Percentiles rank a stretch among this genome's conserved stretches.
Evolutionary conservation across 2,888 invertebrate species (phyloP).

Genomic region (Lochmaea crataegi): DNA sequence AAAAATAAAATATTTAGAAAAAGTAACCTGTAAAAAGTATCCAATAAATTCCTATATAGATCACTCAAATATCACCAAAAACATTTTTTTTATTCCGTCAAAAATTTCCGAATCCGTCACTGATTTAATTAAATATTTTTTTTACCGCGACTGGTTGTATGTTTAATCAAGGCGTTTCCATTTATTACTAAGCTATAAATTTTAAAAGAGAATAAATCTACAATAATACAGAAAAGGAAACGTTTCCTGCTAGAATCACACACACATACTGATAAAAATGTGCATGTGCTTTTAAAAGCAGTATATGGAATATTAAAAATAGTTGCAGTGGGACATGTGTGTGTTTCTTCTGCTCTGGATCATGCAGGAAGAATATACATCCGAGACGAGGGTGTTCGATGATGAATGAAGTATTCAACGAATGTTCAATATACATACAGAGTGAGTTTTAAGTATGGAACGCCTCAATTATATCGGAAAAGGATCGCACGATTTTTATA

Average conservation of each 20-base stretch:
- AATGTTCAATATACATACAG: background rate
- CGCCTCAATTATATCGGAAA: no score
- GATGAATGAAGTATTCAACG: background rate
- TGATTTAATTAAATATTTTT: background rate
- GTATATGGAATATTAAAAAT: constrained; percentile 42
- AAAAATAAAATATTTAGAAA: background rate
- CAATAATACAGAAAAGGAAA: constrained; percentile 49
- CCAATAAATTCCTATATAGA: background rate
- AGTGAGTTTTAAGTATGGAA: no score
- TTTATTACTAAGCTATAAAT: constrained; percentile 24
- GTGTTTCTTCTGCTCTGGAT: background rate
- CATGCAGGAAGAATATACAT: constrained; percentile 6
- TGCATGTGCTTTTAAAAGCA: constrained; percentile 40
- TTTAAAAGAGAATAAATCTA: constrained; percentile 27
- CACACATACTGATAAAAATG: constrained; percentile 41
- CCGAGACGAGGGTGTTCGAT: background rate
- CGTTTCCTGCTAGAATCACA: constrained; percentile 53
- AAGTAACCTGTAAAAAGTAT: background rate
- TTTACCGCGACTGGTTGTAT: background rate
- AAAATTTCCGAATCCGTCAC: no score
- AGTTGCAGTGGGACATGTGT: constrained; percentile 39
- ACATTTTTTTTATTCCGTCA: background rate
- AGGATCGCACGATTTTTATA: no score
- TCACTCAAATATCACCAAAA: background rate
- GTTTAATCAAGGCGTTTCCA: constrained; percentile 13